Evolutionary conservation across 2,113 vertebrate species (phyloP).

Genomic region (Menidia beryllina): DNA sequence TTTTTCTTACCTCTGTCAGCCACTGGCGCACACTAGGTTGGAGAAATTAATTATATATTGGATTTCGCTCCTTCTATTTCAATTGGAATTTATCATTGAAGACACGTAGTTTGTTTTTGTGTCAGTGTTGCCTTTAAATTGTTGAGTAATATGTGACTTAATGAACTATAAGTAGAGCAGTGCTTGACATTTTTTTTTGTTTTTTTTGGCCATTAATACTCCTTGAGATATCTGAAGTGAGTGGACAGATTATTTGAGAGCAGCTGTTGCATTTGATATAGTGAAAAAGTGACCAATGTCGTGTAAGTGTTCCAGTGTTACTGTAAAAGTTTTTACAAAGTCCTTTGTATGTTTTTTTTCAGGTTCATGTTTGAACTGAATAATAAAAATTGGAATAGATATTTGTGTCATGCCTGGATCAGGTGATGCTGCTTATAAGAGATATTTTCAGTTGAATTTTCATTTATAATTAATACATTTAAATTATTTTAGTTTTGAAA

Average conservation of each 20-base stretch:
- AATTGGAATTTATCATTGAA: too few species aligned
- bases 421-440: neutral
- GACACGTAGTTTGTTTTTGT: too few species aligned
- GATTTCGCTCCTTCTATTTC: too few species aligned
- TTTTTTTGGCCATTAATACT: too few species aligned
- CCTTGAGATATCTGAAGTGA: conserved; percentile 4
- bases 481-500: neutral
- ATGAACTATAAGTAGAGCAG: neutral
- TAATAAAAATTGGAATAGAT: conserved; percentile 66
- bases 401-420: conserved; percentile 7
- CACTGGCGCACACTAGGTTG: neutral
- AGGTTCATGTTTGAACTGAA: conserved; percentile 52
- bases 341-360: conserved; percentile 72
- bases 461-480: neutral
- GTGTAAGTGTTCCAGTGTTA: conserved; percentile 48
- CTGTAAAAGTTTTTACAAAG: conserved; percentile 47
- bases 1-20: neutral
- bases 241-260: neutral
- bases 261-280: conserved; percentile 37
- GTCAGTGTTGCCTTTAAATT: too few species aligned
- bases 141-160: neutral
- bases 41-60: too few species aligned
- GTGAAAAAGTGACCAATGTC: conserved; percentile 49
- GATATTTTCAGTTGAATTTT: neutral
- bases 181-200: conserved; percentile 18